These are phyloP conservation scores for Augiades crinisus DNA, from an alignment of 2,888 invertebrate genomes.

Conservation along the genomic window DNA sequence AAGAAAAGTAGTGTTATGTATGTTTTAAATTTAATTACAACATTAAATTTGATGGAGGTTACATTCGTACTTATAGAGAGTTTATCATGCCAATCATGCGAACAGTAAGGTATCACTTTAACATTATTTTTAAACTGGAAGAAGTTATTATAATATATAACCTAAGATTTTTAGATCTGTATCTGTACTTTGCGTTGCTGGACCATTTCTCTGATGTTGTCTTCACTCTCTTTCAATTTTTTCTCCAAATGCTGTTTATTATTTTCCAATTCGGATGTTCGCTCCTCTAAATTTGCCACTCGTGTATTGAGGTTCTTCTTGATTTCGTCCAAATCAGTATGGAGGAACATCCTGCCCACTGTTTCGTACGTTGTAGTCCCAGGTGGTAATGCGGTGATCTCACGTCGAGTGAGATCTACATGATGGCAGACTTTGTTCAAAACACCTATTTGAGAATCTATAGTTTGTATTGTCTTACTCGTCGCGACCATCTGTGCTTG, in stretches of 20 bases:
- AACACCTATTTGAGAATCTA: constrained; percentile 88
- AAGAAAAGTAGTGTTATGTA: too few relatives aligned
- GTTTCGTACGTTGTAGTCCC: constrained; percentile 89
- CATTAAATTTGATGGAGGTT: not conserved
- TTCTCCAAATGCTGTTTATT: constrained; percentile 91
- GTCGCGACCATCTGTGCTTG: constrained; percentile 92
- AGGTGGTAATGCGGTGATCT: constrained; percentile 81
- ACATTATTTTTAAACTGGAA: too few relatives aligned
- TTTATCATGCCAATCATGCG: not conserved
- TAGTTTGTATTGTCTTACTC: constrained; percentile 88
- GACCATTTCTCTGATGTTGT: constrained; percentile 92
- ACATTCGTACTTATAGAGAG: not conserved
- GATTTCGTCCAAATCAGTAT: constrained; percentile 84
- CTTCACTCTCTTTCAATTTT: constrained; percentile 91
- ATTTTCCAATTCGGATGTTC: constrained; percentile 87
- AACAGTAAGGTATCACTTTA: not conserved
- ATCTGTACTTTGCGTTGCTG: constrained; percentile 82
- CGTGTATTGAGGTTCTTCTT: constrained; percentile 83
- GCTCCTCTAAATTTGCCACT: constrained; percentile 80
- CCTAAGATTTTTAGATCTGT: too few relatives aligned
- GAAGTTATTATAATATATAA: too few relatives aligned
- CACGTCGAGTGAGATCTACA: constrained; percentile 86
- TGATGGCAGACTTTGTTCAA: constrained; percentile 85
- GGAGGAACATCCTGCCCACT: constrained; percentile 91
- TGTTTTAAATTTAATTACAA: not conserved